Base-by-base conservation (phyloP, 2,888 invertebrate species). In the Eupithecia subumbrata region DNA sequence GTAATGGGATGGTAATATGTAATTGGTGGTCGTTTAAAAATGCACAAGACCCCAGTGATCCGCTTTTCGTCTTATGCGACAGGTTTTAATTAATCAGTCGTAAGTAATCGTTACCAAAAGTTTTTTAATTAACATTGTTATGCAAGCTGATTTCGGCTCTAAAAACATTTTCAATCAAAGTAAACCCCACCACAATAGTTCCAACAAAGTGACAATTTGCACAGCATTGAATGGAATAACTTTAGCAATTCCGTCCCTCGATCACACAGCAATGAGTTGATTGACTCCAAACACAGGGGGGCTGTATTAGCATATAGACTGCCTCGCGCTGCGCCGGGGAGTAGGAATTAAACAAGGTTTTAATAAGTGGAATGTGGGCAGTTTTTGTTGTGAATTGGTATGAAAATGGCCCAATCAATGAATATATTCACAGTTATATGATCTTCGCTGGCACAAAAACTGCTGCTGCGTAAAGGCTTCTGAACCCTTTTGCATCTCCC, bases 281-380 rank as follows among this genome's bases (percentile, higher is more conserved):
- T 88, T 86, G 86, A 84, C 84, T 85, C 75, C 80, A 81, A 87
- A 84, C 81, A 82, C 74, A 82, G 77, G 85, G 85, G 84, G 85
- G 76, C 73, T 77, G 80, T 81, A 88, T 88, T 87, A 86, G 82
- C 87, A 87, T 88, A 87, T 83, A 87, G 84, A 88, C 83, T 81
- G 80, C 75, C 77, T 78, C 78, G 75, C 76, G 73, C 79, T 77
- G 64, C 73, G 76, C 66, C 25, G 60, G 25, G 56, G 56, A 43
- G 37, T 48, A 30, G 69, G 43, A 64, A 74, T 72, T 66, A 74
- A 74, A 72, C 69, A 73, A 22, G 69, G 48, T 76, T 72, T 75
- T 70, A 77, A 75, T 69, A 75, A 80, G 73, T 69, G 71, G 72
- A 71, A 45, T 45, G 18, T 22, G 68, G 22, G 37, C 18, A 68